These are phyloP conservation scores for Strigamia transsilvanica DNA, from an alignment of 2,888 invertebrate species.

Conservation along the genomic window DNA sequence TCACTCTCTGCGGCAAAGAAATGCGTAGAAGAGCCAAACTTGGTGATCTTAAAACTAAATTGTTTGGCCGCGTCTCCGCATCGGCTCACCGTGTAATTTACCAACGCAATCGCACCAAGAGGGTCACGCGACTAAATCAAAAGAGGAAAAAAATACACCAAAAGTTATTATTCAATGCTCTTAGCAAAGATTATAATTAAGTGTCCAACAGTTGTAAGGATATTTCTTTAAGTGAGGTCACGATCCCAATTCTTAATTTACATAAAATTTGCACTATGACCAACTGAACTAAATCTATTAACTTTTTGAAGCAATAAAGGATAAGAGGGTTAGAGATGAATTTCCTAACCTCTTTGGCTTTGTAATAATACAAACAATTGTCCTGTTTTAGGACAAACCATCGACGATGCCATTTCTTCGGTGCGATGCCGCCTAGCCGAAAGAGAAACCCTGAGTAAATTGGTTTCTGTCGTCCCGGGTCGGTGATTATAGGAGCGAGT, in stretches of 20 bases:
- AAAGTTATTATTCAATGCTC: not conserved
- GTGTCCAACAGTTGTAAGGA: not conserved
- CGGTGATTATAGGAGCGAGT: conserved; percentile 71
- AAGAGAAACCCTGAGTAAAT: conserved; percentile 61
- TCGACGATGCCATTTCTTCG: conserved; percentile 77
- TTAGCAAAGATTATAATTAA: not conserved
- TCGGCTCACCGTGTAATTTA: conserved; percentile 77
- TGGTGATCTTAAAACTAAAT: conserved; percentile 64
- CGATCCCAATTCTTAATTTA: not conserved
- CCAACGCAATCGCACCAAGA: conserved; percentile 86
- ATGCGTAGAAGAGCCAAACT: conserved; percentile 71
- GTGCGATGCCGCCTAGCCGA: conserved; percentile 58
- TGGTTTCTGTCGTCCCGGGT: conserved; percentile 59
- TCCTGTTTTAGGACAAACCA: conserved; percentile 92
- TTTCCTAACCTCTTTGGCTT: conserved; percentile 81
- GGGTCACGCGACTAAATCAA: conserved; percentile 69
- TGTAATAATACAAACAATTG: conserved; percentile 94
- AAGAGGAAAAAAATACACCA: not conserved
- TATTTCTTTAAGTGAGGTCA: not conserved
- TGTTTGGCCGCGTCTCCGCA: conserved; percentile 68
- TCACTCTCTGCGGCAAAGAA: conserved; percentile 72
- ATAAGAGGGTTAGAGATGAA: not conserved
- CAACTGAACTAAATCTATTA: not conserved
- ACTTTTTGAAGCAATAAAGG: not conserved
- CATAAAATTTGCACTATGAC: not conserved